These are phyloP conservation scores for Prosopocoilus inquinatus DNA, from an alignment of 2,888 invertebrate genomes.

Conservation along the genomic window DNA sequence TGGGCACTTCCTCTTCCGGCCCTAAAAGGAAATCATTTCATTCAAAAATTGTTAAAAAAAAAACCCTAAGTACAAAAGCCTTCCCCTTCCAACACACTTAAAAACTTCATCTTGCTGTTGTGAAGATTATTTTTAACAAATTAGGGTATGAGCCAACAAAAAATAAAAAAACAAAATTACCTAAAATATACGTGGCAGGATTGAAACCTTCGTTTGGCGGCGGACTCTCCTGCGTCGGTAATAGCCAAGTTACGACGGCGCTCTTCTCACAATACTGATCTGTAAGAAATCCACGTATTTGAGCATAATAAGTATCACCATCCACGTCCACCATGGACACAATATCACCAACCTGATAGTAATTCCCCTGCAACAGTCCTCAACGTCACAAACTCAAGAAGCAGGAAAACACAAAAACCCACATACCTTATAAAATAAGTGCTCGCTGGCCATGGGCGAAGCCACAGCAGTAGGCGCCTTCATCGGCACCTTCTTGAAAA, in stretches of 20 bases:
- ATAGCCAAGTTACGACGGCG: slow-evolving; percentile 86
- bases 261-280: slow-evolving; percentile 94
- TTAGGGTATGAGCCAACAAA: no score
- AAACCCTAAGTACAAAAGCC: no score
- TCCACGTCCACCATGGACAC: slow-evolving; percentile 79
- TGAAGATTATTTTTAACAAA: no score
- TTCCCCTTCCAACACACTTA: no score
- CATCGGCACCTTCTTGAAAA: slow-evolving; percentile 76
- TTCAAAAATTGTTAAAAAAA: no score
- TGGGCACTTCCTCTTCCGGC: slow-evolving; percentile 86
- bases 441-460: slow-evolving; percentile 77
- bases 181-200: slow-evolving; percentile 86
- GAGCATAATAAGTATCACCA: slow-evolving; percentile 81
- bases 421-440: slow-evolving; percentile 70
- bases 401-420: background rate
- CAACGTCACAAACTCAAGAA: background rate
- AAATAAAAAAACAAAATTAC: slow-evolving; percentile 47
- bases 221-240: slow-evolving; percentile 81
- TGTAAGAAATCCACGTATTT: slow-evolving; percentile 83
- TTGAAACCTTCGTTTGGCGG: slow-evolving; percentile 77
- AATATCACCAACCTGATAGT: slow-evolving; percentile 88
- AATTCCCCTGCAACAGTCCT: slow-evolving; percentile 59
- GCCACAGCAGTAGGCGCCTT: slow-evolving; percentile 81
- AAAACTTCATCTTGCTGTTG: no score
- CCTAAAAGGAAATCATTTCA: slow-evolving; percentile 54